A percentile compares a stretch with the other conserved stretches of the same genome.
These are phyloP conservation scores for Neolamprologus multifasciatus DNA, from an alignment of 2,797 vertebrate species.

Conservation along the genomic window DNA sequence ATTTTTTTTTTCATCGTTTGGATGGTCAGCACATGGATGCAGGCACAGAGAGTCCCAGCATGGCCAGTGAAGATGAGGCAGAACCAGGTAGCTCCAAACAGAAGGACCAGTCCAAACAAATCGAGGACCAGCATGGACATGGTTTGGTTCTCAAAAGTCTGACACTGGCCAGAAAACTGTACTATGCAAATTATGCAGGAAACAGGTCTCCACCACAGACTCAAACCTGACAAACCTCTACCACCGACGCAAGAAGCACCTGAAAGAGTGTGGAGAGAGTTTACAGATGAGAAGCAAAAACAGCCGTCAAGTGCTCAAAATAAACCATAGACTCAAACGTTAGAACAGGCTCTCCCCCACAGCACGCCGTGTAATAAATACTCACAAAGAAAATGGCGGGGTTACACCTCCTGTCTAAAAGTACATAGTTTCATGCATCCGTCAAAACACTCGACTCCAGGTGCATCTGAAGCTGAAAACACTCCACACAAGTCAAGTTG, in stretches of 20 bases:
- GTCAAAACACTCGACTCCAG: not conserved
- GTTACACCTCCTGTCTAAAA: not conserved
- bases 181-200: not conserved
- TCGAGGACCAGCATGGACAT: not conserved
- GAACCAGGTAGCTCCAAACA: not conserved
- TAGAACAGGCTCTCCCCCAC: not conserved
- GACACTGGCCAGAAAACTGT: not conserved
- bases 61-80: not conserved
- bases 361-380: not conserved
- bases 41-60: not conserved
- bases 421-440: not conserved
- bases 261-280: not conserved
- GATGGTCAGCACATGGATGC: not conserved
- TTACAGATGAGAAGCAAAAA: not conserved
- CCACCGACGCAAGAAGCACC: not conserved
- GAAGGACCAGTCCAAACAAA: not conserved
- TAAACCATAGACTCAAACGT: fast-evolving
- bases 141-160: not conserved
- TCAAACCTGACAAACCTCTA: not conserved
- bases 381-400: not conserved
- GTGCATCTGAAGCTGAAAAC: not conserved
- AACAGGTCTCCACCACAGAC: not conserved
- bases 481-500: not conserved
- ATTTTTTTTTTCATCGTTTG: not conserved
- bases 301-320: not conserved